phyloP scores from a whole-genome alignment of 2,888 invertebrate genomes.

The Drosophila neotestacea region DNA sequence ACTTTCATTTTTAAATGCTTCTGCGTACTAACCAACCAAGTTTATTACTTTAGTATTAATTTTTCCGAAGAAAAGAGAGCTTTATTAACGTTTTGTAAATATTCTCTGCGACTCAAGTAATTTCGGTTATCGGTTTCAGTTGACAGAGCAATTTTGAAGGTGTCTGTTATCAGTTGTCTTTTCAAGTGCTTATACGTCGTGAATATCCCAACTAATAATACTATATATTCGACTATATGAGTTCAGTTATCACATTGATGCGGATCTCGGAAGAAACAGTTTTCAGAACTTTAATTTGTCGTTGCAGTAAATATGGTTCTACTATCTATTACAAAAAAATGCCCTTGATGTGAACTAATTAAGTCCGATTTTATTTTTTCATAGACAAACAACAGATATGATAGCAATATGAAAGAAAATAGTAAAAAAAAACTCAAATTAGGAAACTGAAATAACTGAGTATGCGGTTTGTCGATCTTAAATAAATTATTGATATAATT shows the following conservation, averaged over 20 bases:
- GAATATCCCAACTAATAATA: constrained; percentile 1
- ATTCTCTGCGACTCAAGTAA: not conserved
- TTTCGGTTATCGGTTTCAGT: not conserved
- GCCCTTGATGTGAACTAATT: not conserved
- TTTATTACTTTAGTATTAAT: not conserved
- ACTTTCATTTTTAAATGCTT: not conserved
- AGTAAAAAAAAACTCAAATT: not conserved
- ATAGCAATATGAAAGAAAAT: not conserved
- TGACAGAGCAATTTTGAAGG: not conserved
- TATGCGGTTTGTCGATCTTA: not conserved
- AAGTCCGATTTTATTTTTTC: not conserved
- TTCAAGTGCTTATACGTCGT: not conserved
- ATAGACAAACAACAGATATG: not conserved
- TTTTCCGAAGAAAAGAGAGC: not conserved
- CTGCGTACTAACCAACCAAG: not conserved
- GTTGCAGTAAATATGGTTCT: not conserved
- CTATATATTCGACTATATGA: not conserved
- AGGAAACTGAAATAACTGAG: not conserved
- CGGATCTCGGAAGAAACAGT: not conserved
- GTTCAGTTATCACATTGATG: not conserved
- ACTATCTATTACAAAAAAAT: not conserved
- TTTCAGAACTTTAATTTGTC: not conserved
- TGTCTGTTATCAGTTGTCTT: constrained; percentile 5
- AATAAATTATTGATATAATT: not conserved
- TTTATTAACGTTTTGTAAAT: not conserved